These are phyloP conservation scores for Synergus japonicus DNA, from an alignment of 2,888 invertebrate species.

Conservation along the genomic window DNA sequence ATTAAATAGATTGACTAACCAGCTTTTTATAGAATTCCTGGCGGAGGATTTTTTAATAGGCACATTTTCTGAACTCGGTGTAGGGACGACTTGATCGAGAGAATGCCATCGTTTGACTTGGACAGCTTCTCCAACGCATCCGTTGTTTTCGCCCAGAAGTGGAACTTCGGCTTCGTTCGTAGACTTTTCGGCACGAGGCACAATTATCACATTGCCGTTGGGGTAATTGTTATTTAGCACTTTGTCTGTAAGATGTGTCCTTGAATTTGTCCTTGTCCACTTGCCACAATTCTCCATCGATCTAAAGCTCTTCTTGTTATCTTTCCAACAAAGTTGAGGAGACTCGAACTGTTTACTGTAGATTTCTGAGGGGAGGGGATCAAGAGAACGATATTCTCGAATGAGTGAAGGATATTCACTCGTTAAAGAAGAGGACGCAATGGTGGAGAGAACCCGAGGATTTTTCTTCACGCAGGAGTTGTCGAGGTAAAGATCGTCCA, in stretches of 20 bases:
- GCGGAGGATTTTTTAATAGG: constrained; percentile 81
- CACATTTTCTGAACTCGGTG: constrained; percentile 65
- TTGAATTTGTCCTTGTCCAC: constrained; percentile 73
- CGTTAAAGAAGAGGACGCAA: constrained; percentile 81
- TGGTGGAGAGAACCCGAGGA: constrained; percentile 81
- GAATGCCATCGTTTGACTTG: constrained; percentile 87
- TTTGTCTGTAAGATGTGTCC: constrained; percentile 77
- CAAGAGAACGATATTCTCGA: constrained; percentile 83
- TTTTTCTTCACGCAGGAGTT: constrained; percentile 66
- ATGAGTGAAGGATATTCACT: constrained; percentile 75
- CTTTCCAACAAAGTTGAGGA: constrained; percentile 66
- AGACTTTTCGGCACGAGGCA: constrained; percentile 57
- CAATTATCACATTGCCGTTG: constrained; percentile 79
- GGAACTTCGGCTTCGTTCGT: constrained; percentile 76
- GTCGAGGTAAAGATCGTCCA: constrained; percentile 71
- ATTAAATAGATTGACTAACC: constrained; percentile 87
- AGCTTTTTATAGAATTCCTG: constrained; percentile 84
- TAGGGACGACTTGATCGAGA: constrained; percentile 83
- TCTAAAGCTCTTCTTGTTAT: constrained; percentile 71
- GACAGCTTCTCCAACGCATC: constrained; percentile 66
- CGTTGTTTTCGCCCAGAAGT: constrained; percentile 73
- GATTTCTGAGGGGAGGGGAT: constrained; percentile 80
- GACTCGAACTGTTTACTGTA: constrained; percentile 68
- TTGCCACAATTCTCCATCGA: constrained; percentile 79
- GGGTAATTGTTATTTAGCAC: constrained; percentile 80